These are phyloP conservation scores for Plusia festucae DNA, from an alignment of 2,888 invertebrate genomes.

Conservation along the genomic window DNA sequence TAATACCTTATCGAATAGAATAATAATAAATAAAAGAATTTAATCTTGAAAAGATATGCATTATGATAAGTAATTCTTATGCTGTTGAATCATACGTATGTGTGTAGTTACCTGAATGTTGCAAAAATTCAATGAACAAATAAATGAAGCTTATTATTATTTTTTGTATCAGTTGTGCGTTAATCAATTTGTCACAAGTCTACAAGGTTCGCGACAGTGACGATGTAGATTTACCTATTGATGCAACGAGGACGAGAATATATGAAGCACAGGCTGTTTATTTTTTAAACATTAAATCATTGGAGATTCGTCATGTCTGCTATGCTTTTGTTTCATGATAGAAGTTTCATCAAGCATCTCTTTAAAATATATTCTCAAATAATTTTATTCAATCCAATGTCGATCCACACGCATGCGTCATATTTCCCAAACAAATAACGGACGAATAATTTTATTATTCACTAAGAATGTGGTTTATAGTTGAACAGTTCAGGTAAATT, in stretches of 20 bases:
- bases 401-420: too few species aligned
- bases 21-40: conserved; percentile 14
- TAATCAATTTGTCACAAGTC: neutral
- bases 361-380: too few species aligned
- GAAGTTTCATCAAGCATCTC: too few species aligned
- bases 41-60: neutral
- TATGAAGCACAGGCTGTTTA: neutral
- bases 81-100: neutral
- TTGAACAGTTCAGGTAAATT: conserved; percentile 34
- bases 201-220: neutral
- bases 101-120: too few species aligned
- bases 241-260: neutral
- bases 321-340: too few species aligned
- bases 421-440: conserved; percentile 20
- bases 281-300: too few species aligned
- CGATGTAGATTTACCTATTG: neutral
- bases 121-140: too few species aligned
- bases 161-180: neutral
- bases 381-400: too few species aligned
- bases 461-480: conserved; percentile 40
- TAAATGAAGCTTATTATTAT: too few species aligned
- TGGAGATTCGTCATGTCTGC: too few species aligned
- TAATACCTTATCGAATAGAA: conserved; percentile 24
- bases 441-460: conserved; percentile 36
- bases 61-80: neutral